phyloP scores from a whole-genome alignment of 2,888 invertebrate genomes.

The Acronicta psi region DNA sequence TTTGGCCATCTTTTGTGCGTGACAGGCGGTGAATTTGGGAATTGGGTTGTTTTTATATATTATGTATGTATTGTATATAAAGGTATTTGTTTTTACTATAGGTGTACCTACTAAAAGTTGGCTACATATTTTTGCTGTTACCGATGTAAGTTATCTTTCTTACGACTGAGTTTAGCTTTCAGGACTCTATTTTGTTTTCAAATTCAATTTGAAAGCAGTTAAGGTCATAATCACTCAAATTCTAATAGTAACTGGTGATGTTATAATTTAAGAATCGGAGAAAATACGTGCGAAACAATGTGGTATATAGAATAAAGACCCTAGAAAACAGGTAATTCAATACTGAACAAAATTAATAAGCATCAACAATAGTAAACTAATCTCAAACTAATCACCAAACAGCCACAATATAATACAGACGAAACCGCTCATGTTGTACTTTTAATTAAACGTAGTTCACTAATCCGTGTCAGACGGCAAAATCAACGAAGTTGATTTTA shows the following conservation, averaged over 20 bases:
- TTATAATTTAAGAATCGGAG: too few relatives aligned
- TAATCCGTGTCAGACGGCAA: constrained; percentile 48
- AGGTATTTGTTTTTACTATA: background rate
- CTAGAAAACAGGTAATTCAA: background rate
- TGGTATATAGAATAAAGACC: too few relatives aligned
- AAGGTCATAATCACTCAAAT: too few relatives aligned
- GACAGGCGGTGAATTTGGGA: constrained; percentile 4
- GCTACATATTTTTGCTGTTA: too few relatives aligned
- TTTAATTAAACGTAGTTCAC: constrained; percentile 46
- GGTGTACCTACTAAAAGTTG: too few relatives aligned
- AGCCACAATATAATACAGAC: constrained; percentile 26
- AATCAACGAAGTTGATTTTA: constrained; percentile 51
- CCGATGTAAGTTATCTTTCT: too few relatives aligned
- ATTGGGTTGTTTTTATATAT: constrained; percentile 4
- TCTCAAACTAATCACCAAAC: constrained; percentile 30
- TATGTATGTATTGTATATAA: background rate
- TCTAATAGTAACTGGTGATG: too few relatives aligned
- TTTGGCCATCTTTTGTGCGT: constrained; percentile 33
- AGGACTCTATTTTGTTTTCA: too few relatives aligned
- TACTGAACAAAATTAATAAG: constrained; percentile 6
- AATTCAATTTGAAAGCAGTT: too few relatives aligned
- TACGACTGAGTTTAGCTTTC: too few relatives aligned
- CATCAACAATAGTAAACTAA: constrained; percentile 23
- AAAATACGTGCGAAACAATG: too few relatives aligned
- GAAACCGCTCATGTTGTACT: constrained; percentile 35